Evolutionary conservation across 2,888 invertebrate genomes (phyloP).

Genomic region (Leucophora obtusa): DNA sequence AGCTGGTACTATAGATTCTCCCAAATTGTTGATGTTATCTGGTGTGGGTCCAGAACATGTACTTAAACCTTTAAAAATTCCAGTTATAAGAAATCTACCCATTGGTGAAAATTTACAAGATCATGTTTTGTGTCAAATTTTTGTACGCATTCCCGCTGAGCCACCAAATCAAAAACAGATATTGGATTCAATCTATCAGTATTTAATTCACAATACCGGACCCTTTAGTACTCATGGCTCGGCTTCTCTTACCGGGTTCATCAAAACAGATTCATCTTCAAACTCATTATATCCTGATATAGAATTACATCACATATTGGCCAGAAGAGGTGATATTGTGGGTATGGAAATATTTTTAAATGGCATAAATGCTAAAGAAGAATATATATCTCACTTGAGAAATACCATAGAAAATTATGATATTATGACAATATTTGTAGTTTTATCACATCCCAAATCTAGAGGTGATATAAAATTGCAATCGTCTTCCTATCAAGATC

Average conservation of each 20-base stretch:
- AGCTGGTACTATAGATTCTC: conserved; percentile 69
- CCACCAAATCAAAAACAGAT: conserved; percentile 69
- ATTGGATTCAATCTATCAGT: conserved; percentile 73
- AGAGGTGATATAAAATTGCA: conserved; percentile 80
- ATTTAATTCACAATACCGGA: conserved; percentile 79
- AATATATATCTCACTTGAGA: conserved; percentile 52
- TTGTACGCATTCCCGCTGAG: conserved; percentile 70
- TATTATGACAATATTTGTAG: conserved; percentile 77
- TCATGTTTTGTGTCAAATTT: conserved; percentile 81
- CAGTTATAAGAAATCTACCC: conserved; percentile 65
- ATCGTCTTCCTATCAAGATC: conserved; percentile 80
- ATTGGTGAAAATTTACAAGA: conserved; percentile 89
- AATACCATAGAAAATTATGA: conserved; percentile 64
- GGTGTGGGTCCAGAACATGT: conserved; percentile 69
- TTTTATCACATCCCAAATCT: conserved; percentile 79
- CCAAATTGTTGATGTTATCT: conserved; percentile 72
- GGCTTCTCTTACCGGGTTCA: conserved; percentile 79
- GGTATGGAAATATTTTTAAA: conserved; percentile 47
- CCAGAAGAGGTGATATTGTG: conserved; percentile 63
- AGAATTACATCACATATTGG: conserved; percentile 78
- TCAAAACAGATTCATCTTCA: conserved; percentile 79
- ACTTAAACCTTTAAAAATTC: conserved; percentile 66
- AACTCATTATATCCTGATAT: conserved; percentile 80
- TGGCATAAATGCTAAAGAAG: conserved; percentile 61
- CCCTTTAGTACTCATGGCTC: conserved; percentile 76